These are phyloP conservation scores for Romanogobio albipinnatus DNA, from an alignment of 2,113 vertebrate species.

Conservation along the genomic window DNA sequence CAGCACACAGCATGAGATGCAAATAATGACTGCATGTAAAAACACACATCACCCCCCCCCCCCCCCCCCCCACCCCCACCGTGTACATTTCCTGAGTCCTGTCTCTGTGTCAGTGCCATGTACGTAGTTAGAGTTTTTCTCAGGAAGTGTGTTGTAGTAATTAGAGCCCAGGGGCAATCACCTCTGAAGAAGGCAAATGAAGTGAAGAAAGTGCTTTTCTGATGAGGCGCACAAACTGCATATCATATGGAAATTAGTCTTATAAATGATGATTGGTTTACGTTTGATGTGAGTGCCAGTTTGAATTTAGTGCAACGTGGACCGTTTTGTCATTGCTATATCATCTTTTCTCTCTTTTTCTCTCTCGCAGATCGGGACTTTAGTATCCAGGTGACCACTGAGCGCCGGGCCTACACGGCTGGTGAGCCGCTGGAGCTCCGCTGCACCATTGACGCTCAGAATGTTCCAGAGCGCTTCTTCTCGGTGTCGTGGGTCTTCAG, in stretches of 20 bases:
- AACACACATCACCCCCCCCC: constrained; percentile 27
- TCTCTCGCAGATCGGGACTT: constrained; percentile 88
- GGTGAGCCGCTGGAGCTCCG: constrained; percentile 92
- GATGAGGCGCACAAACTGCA: constrained; percentile 48
- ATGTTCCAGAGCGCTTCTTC: constrained; percentile 90
- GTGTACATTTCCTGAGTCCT: constrained; percentile 28
- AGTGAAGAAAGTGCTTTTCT: constrained; percentile 54
- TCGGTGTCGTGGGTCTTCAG: constrained; percentile 99
- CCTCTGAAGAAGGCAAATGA: constrained; percentile 58
- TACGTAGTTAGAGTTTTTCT: constrained; percentile 58
- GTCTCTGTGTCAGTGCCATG: constrained; percentile 23
- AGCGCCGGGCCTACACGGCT: constrained; percentile 88
- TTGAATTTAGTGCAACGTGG: neutral
- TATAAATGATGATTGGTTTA: constrained; percentile 60
- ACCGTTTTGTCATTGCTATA: neutral
- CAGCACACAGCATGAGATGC: constrained; percentile 2
- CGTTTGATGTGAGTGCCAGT: neutral
- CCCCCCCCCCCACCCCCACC: constrained; percentile 3
- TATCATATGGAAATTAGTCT: constrained; percentile 65
- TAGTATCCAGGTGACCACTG: constrained; percentile 91
- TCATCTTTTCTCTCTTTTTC: neutral
- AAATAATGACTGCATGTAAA: constrained; percentile 49
- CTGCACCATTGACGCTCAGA: constrained; percentile 94
- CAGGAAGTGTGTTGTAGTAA: constrained; percentile 69
- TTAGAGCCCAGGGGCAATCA: constrained; percentile 66